Evolutionary conservation across 2,888 invertebrate species (phyloP), one percentile per base, ranked within the genome.

Genomic region (Drosophila affinis): DNA sequence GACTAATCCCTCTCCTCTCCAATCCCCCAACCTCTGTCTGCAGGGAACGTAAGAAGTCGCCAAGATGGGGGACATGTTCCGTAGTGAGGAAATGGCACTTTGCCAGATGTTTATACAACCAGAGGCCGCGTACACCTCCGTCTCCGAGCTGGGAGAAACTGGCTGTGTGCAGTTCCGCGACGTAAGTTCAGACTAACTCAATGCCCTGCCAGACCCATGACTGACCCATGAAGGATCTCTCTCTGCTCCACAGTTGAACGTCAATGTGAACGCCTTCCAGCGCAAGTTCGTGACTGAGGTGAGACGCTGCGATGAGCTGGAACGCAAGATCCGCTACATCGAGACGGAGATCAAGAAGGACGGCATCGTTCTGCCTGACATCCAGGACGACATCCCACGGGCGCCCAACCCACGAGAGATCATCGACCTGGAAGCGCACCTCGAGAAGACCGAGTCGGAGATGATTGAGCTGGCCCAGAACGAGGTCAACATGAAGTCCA

Each of bases 81-180:
- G 97, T 77, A 97, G 97, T 92, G 97, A 97, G 92, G 96, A 97
- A 93, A 98, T 98, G 98, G 95, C 96, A 72, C 93, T 97, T 81
- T 97, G 97, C 94, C 98, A 99, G 93, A 95, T 98, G 93, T 98
- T 98, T 93, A 96, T 98, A 88, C 98, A 98, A 93, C 97, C 98
- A 48, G 98, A 98, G 93, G 97, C 98, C 62, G 98, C 98, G 0
- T 99, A 98, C 93, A 96, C 96, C 86, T 97, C 98, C 81, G 96
- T 99, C 78, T 97, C 98, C 1, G 98, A 98, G 93, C 94, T 98
- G 77, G 98, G 98, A 57, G 98, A 99, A 93, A 95, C 97, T 60
- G 98, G 98, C 86, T 95, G 96, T 72, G 98, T 98, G 64, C 98
- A 98, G 94, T 99, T 99, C 92, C 95, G 98, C 93, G 98, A 98